Evolutionary conservation across 1,140 invertebrate genomes (phyloP), one percentile per base, ranked within the genome.

Genomic region (Liolophura sinensis): DNA sequence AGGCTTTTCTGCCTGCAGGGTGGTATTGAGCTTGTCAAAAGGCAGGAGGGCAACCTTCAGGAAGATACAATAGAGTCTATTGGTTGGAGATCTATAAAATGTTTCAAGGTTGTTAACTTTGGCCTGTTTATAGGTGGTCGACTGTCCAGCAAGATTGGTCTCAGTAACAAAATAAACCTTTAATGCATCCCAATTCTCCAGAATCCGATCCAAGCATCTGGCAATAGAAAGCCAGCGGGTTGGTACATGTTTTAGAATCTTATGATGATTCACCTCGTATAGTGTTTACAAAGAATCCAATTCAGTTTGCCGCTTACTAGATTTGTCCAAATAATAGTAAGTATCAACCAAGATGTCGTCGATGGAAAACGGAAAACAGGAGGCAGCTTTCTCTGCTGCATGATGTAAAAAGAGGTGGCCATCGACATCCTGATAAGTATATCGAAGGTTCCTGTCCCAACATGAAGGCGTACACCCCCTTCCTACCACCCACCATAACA

Each of bases 161-260:
- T n/a, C n/a, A n/a, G n/a, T n/a, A n/a, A n/a, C n/a, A 46, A 71
- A 73, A 31, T 57, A 71, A 15, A 59, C 61, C 24, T 64, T 69
- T n/a, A 71, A 55, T 20, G 72, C 50, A 62, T 66, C 64, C 68
- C 65, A 73, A 59, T 68, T 73, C 18, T 63, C 3, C 22, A 73
- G 48, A 40, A 73, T 22, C 48, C 67, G 49, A 1, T 67, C 56
- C 27, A 70, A n/a, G n/a, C n/a, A n/a, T n/a, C n/a, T n/a, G 1
- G 62, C 62, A 68, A 75, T 71, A 64, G 67, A 71, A 1, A 73
- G 64, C 69, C 73, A 75, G 15, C 71, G 61, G 18, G 71, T 75
- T 27, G 49, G 62, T 9, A 69, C 67, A 68, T 75, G 69, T 57
- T 75, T 72, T 11, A 73, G 58, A 9, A 68, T 64, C 46, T 51